Evolutionary conservation across 2,888 invertebrate species (phyloP), one percentile per base, ranked within the genome.

Genomic region (Sesamia inferens): DNA sequence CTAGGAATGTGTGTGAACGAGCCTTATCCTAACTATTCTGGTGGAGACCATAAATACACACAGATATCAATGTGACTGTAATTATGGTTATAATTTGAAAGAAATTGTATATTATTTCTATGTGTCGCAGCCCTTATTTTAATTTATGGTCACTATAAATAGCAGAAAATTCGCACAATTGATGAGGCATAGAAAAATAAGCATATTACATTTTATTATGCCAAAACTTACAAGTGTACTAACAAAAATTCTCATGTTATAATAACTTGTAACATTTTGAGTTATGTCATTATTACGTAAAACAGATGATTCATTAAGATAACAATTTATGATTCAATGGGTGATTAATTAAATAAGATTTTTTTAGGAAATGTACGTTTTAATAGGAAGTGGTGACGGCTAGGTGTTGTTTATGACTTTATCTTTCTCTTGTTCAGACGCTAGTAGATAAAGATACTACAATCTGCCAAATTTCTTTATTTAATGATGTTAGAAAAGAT

Each of bases 291-390:
- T 7, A 67, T 84, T 82, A 82, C 82, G 78, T 78, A 55, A 68
- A 68, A 10, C 14, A 71, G 76, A 78, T 83, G 78, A 81, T 81
- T 82, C 70, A 87, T 89, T 88, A 79, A 82, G 85, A 84, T 85
- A 73, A 76, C 24, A 51, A 87, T 87, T 88, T 87, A 86, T 88
- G 74, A 79, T 75, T 89, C 84, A 89, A 89, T 88, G 72, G 84
- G 71, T 76, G 42, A 76, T 84, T 85, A 72, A 68, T 78, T 74
- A 78, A 24, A 39, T 62, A 42, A 55, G 42, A 54, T 61, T 69
- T 80, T 80, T 78, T 74, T 42, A 64, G 74, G 80, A 86, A 78
- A 79, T 55, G 8, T 11, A 22, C 4, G 10, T 42, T 65, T 61
- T 62, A 48, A 55, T 57, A 80, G 82, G 82, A 80, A 70, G 78